Evolutionary conservation across 2,113 vertebrate species (phyloP).

Genomic region (Haemorhous mexicanus): DNA sequence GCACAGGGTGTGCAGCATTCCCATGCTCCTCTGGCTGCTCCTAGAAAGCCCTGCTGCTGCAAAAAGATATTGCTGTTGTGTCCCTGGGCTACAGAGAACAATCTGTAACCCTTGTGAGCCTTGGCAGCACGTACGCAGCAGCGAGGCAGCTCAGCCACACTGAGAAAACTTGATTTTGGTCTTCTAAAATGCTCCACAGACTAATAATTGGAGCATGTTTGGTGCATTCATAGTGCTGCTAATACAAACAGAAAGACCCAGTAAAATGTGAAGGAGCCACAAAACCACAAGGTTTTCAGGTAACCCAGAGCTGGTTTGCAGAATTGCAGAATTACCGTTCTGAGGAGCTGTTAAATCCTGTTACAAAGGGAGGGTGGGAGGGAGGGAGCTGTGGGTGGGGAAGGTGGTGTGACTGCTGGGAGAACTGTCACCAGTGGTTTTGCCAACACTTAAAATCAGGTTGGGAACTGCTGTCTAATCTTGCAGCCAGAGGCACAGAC

Average conservation of each 20-base stretch:
- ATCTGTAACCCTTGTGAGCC: background rate
- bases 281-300: background rate
- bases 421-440: background rate
- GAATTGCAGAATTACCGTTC: background rate
- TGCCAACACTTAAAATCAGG: background rate
- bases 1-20: background rate
- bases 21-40: background rate
- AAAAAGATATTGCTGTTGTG: background rate
- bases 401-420: background rate
- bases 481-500: background rate
- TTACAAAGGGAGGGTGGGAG: background rate
- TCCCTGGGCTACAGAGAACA: background rate
- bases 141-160: fast-evolving
- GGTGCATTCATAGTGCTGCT: background rate
- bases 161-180: background rate
- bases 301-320: background rate
- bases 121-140: background rate
- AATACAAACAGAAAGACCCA: background rate
- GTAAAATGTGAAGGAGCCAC: background rate
- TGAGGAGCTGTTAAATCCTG: background rate
- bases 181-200: background rate
- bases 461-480: background rate
- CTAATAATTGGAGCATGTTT: background rate
- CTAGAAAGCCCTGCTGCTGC: background rate
- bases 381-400: background rate